phyloP scores from a whole-genome alignment of 2,113 vertebrate genomes.

The Takifugu bimaculatus region DNA sequence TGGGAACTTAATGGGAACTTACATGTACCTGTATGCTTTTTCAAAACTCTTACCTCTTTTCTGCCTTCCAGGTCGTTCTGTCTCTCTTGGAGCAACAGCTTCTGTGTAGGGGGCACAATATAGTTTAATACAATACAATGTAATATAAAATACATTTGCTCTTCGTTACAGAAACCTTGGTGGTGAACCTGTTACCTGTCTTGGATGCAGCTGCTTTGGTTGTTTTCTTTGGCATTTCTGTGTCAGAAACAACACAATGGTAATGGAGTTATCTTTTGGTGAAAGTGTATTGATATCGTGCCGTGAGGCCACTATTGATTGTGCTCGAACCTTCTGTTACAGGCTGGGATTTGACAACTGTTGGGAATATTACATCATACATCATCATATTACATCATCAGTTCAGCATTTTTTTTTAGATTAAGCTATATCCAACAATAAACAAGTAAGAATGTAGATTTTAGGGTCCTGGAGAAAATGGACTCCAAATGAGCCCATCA shows the following conservation, averaged over 20 bases:
- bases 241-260: conserved; percentile 1
- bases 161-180: no score
- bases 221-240: conserved; percentile 44
- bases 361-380: not conserved
- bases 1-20: not conserved
- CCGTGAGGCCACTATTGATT: no score
- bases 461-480: no score
- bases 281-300: not conserved
- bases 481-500: not conserved
- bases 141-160: no score
- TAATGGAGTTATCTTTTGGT: not conserved
- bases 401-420: no score
- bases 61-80: conserved; percentile 28
- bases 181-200: conserved; percentile 28
- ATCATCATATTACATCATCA: not conserved
- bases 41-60: conserved; percentile 31
- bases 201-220: conserved; percentile 34
- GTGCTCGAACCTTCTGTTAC: not conserved
- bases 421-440: not conserved
- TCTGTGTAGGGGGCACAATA: conserved; percentile 30
- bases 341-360: not conserved
- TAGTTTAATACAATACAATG: not conserved
- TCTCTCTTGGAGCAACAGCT: conserved; percentile 40
- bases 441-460: no score
- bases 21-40: not conserved